Evolutionary conservation across 2,113 vertebrate species (phyloP).

Genomic region (Anarhynchus alexandrinus): DNA sequence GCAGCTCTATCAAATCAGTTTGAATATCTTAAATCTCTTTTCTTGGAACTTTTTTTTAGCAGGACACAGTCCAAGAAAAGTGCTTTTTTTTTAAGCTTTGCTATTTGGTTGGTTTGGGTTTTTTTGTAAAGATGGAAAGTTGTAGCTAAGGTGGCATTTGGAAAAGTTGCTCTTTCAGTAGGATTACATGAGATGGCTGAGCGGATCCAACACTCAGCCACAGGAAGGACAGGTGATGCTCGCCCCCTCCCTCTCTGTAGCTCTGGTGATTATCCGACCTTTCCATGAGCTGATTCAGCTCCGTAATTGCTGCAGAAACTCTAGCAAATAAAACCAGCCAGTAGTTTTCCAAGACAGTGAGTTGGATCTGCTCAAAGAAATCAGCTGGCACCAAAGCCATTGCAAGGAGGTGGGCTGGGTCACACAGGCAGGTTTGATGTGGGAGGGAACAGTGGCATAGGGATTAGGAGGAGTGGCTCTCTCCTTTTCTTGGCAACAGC

Average conservation of each 20-base stretch:
- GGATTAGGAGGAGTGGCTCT: not conserved
- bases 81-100: not conserved
- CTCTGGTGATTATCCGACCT: not conserved
- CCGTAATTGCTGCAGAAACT: not conserved
- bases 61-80: not conserved
- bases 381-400: not conserved
- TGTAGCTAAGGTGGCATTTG: not conserved
- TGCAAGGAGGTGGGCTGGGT: not conserved
- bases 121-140: not conserved
- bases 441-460: not conserved
- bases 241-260: not conserved
- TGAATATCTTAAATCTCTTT: not conserved
- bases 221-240: not conserved
- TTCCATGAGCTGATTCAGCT: not conserved
- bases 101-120: too few relatives aligned
- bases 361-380: not conserved
- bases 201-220: not conserved
- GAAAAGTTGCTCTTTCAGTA: not conserved
- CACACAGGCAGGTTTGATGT: not conserved
- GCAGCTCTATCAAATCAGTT: not conserved
- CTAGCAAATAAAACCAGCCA: not conserved
- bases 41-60: not conserved
- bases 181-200: not conserved
- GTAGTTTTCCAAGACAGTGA: not conserved
- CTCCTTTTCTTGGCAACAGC: not conserved